Evolutionary conservation across 2,797 vertebrate species (phyloP).

Genomic region (Gymnoscopelus braueri): DNA sequence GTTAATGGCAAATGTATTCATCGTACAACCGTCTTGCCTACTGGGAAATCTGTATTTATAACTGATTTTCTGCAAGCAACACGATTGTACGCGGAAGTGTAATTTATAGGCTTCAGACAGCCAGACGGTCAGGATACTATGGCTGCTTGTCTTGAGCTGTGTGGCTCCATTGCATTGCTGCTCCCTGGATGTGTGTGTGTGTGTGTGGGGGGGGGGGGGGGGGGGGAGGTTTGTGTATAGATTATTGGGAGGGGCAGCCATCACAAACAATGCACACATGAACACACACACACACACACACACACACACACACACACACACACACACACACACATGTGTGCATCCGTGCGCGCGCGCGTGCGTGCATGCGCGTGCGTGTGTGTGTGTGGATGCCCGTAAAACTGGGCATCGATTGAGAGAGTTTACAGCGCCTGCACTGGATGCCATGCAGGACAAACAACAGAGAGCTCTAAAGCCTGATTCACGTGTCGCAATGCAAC

Average conservation of each 20-base stretch:
- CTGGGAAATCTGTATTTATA: no score
- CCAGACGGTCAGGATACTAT: conserved; percentile 31
- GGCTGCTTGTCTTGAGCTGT: conserved; percentile 33
- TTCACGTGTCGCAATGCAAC: no score
- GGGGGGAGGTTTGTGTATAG: background rate
- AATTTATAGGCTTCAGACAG: background rate
- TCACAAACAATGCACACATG: conserved; percentile 28
- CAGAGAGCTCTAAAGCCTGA: conserved; percentile 41
- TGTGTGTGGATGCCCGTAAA: conserved; percentile 31
- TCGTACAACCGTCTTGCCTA: no score
- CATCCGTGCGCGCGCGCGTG: no score
- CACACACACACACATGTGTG: conserved; percentile 19
- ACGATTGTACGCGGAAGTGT: no score
- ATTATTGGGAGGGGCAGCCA: no score
- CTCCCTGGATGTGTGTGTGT: conserved; percentile 10
- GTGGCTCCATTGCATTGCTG: conserved; percentile 20
- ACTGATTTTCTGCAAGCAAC: no score
- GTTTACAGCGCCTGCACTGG: conserved; percentile 54
- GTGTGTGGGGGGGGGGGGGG: background rate
- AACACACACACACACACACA: conserved; percentile 18
- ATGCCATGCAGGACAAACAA: conserved; percentile 57
- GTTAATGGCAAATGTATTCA: no score
- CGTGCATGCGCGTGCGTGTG: background rate
- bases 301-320: conserved; percentile 2
- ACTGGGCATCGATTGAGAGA: conserved; percentile 65